Conservation (phyloP, 2,888 invertebrate species). For the Lepidocyrtinus sp. region DNA sequence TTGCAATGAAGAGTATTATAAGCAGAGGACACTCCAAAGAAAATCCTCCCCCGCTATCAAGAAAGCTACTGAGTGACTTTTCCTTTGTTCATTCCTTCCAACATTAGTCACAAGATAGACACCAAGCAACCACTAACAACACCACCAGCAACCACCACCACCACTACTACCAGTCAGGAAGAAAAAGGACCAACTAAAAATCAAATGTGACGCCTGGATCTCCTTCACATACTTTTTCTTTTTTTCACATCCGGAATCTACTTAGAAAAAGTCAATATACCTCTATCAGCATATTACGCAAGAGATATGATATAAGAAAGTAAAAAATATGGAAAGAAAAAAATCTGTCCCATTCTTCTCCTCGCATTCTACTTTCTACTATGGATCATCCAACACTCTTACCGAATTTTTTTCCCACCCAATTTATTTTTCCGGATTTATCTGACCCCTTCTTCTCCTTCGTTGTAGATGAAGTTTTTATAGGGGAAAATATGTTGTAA, state of each 20-base stretch:
- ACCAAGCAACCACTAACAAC: conserved; percentile 49
- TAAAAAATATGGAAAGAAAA: conserved; percentile 30
- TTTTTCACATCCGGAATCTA: conserved; percentile 43
- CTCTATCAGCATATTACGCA: conserved; percentile 30
- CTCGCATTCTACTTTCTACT: conserved; percentile 19
- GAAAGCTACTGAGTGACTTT: conserved; percentile 47
- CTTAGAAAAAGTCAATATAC: conserved; percentile 45
- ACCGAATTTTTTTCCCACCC: conserved; percentile 68
- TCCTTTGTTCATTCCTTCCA: conserved; percentile 48
- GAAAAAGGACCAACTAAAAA: conserved; percentile 50
- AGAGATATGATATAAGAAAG: conserved; percentile 51
- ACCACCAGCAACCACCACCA: conserved; percentile 37
- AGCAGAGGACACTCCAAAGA: conserved; percentile 22
- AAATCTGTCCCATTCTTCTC: conserved; percentile 61
- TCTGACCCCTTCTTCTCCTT: conserved; percentile 67
- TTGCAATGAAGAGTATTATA: too few species aligned
- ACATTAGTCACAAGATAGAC: conserved; percentile 28
- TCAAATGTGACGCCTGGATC: conserved; percentile 58
- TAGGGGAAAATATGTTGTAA: too few species aligned
- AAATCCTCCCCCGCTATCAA: conserved; percentile 42
- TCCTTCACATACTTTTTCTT: conserved; percentile 43
- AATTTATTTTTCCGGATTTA: conserved; percentile 67
- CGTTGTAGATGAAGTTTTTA: too few species aligned
- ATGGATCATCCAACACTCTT: conserved; percentile 46
- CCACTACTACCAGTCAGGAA: conserved; percentile 36